Evolutionary conservation across 2,113 vertebrate species (phyloP), one percentile per base, ranked within the genome.

Genomic region (Eolophus roseicapilla): DNA sequence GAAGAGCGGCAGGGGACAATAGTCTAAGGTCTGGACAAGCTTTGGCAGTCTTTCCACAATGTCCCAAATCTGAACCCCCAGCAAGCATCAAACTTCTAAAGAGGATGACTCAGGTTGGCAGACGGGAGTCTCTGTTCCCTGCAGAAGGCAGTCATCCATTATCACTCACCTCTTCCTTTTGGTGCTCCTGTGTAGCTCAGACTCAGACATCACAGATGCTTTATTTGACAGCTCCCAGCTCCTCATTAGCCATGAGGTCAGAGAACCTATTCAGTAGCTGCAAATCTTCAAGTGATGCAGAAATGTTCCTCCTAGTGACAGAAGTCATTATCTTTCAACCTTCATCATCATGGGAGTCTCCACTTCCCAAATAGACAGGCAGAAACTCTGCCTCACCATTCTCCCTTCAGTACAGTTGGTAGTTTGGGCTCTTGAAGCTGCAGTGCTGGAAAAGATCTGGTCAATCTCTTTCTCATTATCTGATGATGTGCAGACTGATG

Each of bases 1-100:
- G 46, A 78, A 63, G 13, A 57, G 37, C 0, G 0, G 17, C 17
- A 81, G 24, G 5, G 8, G 17, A 7, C 9, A 70, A 71, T 2
- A 76, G 17, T 24, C 63, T 46, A 69, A 70, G n/a, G 33, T 37
- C 49, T 41, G 25, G 37, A 64, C 50, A 77, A 71, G 27, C 18
- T 76, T 53, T 71, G 25, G 4, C 28, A 76, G 33, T 20, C 62
- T 57, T 86, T 70, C 55, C 9, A 11, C 29, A 59, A 10, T 0
- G 2, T 47, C 69, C n/a, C n/a, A 81, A 50, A 31, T 25, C 25
- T 2, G 5, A 70, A 33, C 9, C 29, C 37, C 8, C 35, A 57
- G 19, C 13, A 86, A 52, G 43, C 10, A 59, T 24, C 10, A 59
- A 70, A 41, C 14, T 57, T 70, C 3, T 28, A 25, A 0, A 81